Percentiles rank a stretch among this genome's conserved stretches.
Conservation (phyloP, 2,888 invertebrate species). For the Microctonus aethiopoides region DNA sequence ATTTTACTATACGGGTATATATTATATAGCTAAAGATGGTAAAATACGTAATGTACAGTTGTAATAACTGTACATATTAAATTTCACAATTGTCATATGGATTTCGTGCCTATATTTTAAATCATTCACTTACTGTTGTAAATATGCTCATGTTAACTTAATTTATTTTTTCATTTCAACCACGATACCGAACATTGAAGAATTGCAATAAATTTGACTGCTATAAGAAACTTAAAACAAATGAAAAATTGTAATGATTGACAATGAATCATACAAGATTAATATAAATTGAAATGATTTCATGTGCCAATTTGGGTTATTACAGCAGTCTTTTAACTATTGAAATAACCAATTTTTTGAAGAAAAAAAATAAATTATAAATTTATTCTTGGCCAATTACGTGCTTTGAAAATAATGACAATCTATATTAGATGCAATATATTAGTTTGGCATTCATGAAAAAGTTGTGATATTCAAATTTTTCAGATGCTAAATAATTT, state of each 20-base stretch:
- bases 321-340: neutral
- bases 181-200: too few relatives aligned
- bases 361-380: neutral
- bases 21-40: neutral
- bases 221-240: too few relatives aligned
- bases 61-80: neutral
- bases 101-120: neutral
- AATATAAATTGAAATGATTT: neutral
- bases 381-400: slow-evolving; percentile 27
- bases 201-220: too few relatives aligned
- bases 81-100: neutral
- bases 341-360: neutral
- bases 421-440: slow-evolving; percentile 36
- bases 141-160: neutral
- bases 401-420: slow-evolving; percentile 35
- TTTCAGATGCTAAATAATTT: neutral
- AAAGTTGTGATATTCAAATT: neutral
- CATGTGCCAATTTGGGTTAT: neutral
- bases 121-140: neutral
- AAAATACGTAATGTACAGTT: neutral
- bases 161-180: neutral
- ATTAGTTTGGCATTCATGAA: slow-evolving; percentile 9
- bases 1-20: slow-evolving; percentile 11
- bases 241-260: neutral
- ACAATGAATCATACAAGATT: neutral